Base-by-base conservation (phyloP, 2,888 invertebrate species). In the Herminia tarsipennalis region DNA sequence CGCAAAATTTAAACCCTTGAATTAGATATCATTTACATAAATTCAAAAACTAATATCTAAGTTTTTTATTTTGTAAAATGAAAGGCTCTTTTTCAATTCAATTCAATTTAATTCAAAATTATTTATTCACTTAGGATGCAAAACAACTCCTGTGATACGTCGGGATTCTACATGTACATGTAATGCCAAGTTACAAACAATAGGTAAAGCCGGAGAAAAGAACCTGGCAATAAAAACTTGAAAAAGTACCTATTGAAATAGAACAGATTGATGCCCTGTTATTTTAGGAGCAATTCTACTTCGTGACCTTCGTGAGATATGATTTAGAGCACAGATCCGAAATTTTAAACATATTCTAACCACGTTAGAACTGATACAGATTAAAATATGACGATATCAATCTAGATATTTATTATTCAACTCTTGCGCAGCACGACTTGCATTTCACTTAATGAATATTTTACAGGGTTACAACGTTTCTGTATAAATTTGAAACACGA, bases 381-480 rank as follows among this genome's bases (percentile, higher is more conserved):
- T 87, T 83, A 81, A 66, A 75, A 65, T 67, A 72, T 67, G 65
- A 69, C 59, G 82, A 83, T 83, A 79, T 58, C 38, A 52, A 84
- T 81, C 81, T 78, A 68, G 66, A 70, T 75, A 79, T 81, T 85
- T 84, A 75, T 78, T 82, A 86, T 84, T 81, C 84, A 61, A 70
- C 59, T 67, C 70, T 65, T 63, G 70, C 51, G 50, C 66, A 61
- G 78, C 86, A 86, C 86, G 86, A 86, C 84, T 82, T 75, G 72
- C 76, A 81, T 81, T 81, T 83, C 81, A 81, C 76, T 73, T 76
- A 80, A 78, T 78, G 82, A 83, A 86, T 86, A 85, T 85, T 81
- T 82, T 78, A 83, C 75, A 61, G 60, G 67, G 64, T 80, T 76
- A 81, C 73, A 62, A 61, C 66, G 64, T 69, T 73, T 70, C 63